Evolutionary conservation across 2,888 invertebrate genomes (phyloP).

Genomic region (Rhagonycha lutea): DNA sequence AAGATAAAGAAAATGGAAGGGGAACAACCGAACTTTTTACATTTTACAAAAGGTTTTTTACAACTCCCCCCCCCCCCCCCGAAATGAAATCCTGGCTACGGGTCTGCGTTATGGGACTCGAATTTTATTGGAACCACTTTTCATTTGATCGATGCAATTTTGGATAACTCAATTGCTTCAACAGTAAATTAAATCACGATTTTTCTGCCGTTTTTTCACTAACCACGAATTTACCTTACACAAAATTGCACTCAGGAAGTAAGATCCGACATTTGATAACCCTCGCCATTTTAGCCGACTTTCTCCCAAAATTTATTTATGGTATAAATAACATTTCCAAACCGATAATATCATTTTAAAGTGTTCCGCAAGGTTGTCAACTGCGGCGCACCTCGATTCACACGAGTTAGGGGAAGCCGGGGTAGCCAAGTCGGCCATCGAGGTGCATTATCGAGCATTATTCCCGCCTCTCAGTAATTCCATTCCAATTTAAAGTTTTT

Average conservation of each 20-base stretch:
- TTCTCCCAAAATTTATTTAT: not conserved
- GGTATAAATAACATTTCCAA: not conserved
- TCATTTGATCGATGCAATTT: too few species aligned
- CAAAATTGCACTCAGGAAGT: not conserved
- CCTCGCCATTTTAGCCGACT: not conserved
- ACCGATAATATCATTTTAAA: not conserved
- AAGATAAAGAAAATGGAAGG: too few species aligned
- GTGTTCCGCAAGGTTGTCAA: not conserved
- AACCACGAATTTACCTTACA: not conserved
- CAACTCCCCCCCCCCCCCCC: too few species aligned
- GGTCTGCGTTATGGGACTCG: too few species aligned
- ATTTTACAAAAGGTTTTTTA: too few species aligned
- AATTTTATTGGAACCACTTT: too few species aligned
- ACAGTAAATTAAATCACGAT: too few species aligned
- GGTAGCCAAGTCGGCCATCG: not conserved
- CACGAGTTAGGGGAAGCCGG: not conserved
- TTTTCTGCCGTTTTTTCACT: not conserved
- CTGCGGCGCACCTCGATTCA: not conserved
- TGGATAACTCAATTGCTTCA: too few species aligned
- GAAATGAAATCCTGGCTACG: too few species aligned
- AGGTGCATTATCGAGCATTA: not conserved
- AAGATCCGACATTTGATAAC: not conserved
- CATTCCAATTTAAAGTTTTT: not conserved
- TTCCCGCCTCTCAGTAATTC: too few species aligned
- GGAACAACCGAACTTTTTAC: too few species aligned